Evolutionary conservation across 2,888 invertebrate genomes (phyloP).

Genomic region (Acleris holmiana): DNA sequence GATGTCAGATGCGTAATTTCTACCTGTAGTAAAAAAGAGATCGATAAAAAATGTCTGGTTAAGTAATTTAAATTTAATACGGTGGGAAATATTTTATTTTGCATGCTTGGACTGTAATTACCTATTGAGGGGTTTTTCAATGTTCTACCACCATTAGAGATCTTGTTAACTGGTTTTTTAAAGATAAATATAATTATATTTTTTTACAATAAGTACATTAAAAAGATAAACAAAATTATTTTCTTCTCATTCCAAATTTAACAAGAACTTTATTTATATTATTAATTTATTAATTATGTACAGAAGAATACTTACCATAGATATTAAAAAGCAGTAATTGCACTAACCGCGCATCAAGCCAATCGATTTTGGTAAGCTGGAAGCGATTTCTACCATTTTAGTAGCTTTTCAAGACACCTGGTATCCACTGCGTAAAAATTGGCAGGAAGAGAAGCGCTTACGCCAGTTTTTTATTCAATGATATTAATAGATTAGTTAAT

Average conservation of each 20-base stretch:
- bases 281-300: conserved; percentile 9
- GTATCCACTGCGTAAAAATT: conserved; percentile 14
- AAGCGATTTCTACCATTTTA: conserved; percentile 36
- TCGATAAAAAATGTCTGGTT: not conserved
- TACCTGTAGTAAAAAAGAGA: conserved; percentile 58
- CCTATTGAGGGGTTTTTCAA: too few species aligned
- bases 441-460: conserved; percentile 12
- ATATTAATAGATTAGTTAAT: not conserved
- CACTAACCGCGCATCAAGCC: conserved; percentile 22
- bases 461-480: not conserved
- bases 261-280: not conserved
- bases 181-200: too few species aligned
- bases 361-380: conserved; percentile 25
- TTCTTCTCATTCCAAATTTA: not conserved
- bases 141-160: not conserved
- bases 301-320: conserved; percentile 30
- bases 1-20: conserved; percentile 71
- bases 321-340: conserved; percentile 28
- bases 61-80: too few species aligned
- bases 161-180: not conserved
- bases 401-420: conserved; percentile 23
- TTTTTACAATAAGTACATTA: too few species aligned
- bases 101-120: too few species aligned
- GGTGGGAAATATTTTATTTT: too few species aligned
- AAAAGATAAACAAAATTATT: not conserved